Evolutionary conservation across 2,113 vertebrate species (phyloP).

Genomic region (Zosterops pallidus): DNA sequence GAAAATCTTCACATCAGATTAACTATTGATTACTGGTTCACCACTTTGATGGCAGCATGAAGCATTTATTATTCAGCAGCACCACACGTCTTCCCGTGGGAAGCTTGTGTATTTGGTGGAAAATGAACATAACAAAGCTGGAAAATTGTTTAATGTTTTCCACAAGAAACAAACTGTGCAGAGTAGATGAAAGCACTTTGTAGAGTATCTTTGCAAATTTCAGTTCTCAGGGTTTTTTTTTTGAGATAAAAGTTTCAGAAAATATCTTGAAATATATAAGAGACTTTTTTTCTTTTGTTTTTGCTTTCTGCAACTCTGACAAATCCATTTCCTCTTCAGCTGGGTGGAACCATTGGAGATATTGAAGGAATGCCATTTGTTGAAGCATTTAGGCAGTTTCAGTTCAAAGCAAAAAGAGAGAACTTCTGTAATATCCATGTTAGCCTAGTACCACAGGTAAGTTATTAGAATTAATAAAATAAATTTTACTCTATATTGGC

Average conservation of each 20-base stretch:
- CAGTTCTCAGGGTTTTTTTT: fast-evolving
- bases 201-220: not conserved
- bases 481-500: not conserved
- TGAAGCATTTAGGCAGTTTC: constrained; percentile 83
- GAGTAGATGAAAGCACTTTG: not conserved
- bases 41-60: not conserved
- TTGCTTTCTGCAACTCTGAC: not conserved
- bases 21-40: not conserved
- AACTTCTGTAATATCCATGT: constrained; percentile 84
- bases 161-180: not conserved
- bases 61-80: not conserved
- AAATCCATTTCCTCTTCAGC: constrained; percentile 55
- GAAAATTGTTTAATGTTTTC: not conserved
- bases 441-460: constrained; percentile 82
- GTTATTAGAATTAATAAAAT: not conserved
- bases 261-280: not conserved
- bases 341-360: constrained; percentile 83
- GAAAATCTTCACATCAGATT: not conserved
- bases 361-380: constrained; percentile 85
- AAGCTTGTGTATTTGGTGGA: not conserved
- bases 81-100: not conserved
- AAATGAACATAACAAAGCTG: not conserved
- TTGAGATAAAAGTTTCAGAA: not conserved
- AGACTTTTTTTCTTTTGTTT: not conserved
- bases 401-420: constrained; percentile 80